Evolutionary conservation across 1,140 invertebrate species (phyloP).

Genomic region (Plodia interpunctella): DNA sequence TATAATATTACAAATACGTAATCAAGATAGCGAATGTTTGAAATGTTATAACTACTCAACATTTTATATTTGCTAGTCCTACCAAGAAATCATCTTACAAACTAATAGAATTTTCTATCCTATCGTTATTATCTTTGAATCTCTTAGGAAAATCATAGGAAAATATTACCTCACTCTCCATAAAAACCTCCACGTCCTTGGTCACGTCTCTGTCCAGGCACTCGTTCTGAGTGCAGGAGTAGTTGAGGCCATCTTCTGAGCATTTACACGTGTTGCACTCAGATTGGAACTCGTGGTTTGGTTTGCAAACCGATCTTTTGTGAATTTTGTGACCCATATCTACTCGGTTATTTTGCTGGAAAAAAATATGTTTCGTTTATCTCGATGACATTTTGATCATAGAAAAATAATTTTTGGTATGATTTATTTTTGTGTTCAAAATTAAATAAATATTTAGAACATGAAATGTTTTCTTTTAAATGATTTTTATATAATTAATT

Average conservation of each 20-base stretch:
- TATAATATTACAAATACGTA: too few relatives aligned
- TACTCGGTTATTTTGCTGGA: neutral
- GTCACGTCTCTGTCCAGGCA: constrained; percentile 46
- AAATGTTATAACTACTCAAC: too few relatives aligned
- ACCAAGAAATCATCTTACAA: too few relatives aligned
- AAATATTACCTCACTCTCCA: constrained; percentile 42
- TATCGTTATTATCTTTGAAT: too few relatives aligned
- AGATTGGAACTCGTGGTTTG: constrained; percentile 40
- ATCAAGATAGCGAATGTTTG: too few relatives aligned
- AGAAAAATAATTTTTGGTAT: too few relatives aligned
- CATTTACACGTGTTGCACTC: constrained; percentile 67
- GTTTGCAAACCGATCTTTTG: constrained; percentile 41
- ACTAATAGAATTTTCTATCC: too few relatives aligned
- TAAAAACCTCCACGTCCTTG: constrained; percentile 62
- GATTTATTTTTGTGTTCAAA: too few relatives aligned
- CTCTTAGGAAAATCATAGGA: neutral
- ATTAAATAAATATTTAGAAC: too few relatives aligned
- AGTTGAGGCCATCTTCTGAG: constrained; percentile 44
- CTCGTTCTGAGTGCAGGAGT: constrained; percentile 51
- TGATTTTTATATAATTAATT: too few relatives aligned
- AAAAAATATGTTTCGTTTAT: neutral
- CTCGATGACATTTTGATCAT: neutral
- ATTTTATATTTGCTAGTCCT: too few relatives aligned
- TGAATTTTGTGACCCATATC: constrained; percentile 12
- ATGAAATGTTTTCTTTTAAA: too few relatives aligned